These are phyloP conservation scores for Polydesmus complanatus DNA, from an alignment of 2,888 invertebrate species.

Conservation along the genomic window DNA sequence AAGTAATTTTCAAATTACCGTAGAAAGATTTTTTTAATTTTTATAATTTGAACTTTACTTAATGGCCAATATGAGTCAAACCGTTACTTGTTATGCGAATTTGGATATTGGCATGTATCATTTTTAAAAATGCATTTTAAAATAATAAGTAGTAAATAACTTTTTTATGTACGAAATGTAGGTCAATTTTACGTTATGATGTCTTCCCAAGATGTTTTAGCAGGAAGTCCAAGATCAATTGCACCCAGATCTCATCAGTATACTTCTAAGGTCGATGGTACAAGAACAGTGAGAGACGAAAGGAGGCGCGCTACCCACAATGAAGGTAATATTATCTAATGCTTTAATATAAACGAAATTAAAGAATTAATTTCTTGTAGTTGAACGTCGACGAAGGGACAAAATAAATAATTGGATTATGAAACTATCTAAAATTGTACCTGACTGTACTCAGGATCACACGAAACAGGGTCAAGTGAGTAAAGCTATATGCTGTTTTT, in stretches of 20 bases:
- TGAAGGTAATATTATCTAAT: conserved; percentile 40
- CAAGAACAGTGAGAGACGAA: conserved; percentile 50
- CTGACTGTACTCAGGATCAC: conserved; percentile 47
- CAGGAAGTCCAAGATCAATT: conserved; percentile 27
- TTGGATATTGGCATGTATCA: too few species aligned
- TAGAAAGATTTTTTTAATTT: background rate
- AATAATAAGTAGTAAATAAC: conserved; percentile 13
- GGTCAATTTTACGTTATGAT: conserved; percentile 70
- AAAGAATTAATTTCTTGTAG: conserved; percentile 30
- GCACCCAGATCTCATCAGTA: conserved; percentile 28
- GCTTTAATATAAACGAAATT: background rate
- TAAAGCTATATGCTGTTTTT: too few species aligned
- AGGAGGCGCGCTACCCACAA: conserved; percentile 83
- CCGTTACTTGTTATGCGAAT: too few species aligned
- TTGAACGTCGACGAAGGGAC: conserved; percentile 79
- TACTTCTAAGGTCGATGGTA: conserved; percentile 26
- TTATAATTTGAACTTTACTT: too few species aligned
- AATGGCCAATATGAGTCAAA: too few species aligned
- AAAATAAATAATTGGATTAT: conserved; percentile 97
- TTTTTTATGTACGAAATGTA: conserved; percentile 23
- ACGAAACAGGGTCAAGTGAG: conserved; percentile 44
- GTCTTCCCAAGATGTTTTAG: conserved; percentile 59
- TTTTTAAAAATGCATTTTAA: too few species aligned
- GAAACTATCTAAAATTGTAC: conserved; percentile 78
- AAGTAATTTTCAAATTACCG: too few species aligned